Evolutionary conservation across 2,797 vertebrate genomes (phyloP), one percentile per base, ranked within the genome.

Genomic region (Hafferia zeledoni): DNA sequence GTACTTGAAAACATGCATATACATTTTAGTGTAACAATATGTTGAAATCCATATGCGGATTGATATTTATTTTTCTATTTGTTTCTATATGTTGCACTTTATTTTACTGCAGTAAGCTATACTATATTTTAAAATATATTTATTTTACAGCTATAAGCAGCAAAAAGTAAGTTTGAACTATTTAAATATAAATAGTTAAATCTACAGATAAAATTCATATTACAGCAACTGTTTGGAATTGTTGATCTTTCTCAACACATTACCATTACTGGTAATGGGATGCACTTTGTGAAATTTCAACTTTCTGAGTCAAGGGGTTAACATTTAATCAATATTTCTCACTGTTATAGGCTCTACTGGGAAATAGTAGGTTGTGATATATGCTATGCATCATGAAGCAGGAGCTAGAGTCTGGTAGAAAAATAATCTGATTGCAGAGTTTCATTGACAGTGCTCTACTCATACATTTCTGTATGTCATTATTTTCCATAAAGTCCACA

Each of bases 281-380:
- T 84, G 59, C 56, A 70, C 64, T 93, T 93, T 60, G 67, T 91
- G 84, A 92, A 93, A 95, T 95, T 92, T 97, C 82, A 91, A 87
- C 84, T 91, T 95, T 72, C 83, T 15, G 12, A 90, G 92, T 89
- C 93, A 93, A 88, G 87, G 80, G 92, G 92, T 95, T 96, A 96
- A 96, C 95, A 91, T 91, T 93, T 95, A 95, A 97, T 97, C 96
- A 96, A 96, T 96, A 96, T 63, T 86, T 94, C 87, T 95, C 85
- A 87, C 89, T 94, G 85, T 93, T 96, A 90, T 35, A 63, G 80
- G 53, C 85, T 87, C 96, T 93, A 87, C 84, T 84, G 93, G 92
- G 95, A 96, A 97, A 97, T 94, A 93, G 55, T 63, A 77, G 56
- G 89, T 80, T 95, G 93, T 93, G 93, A 90, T 94, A 80, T 93